phyloP scores from a whole-genome alignment of 1,140 invertebrate species.

The Euglossa dilemma region DNA sequence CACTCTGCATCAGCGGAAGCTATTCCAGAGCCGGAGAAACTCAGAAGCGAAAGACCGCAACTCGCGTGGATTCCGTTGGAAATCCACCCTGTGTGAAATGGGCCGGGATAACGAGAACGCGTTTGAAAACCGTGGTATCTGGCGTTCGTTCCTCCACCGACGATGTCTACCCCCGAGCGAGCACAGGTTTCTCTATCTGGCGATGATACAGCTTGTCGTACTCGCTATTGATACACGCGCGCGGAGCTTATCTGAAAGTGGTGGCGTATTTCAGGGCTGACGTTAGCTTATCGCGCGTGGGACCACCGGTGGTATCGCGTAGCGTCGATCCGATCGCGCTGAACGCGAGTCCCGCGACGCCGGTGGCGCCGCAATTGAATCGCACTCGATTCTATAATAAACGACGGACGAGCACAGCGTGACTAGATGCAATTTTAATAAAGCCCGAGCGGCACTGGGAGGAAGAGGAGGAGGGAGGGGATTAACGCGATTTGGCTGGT shows the following conservation, averaged over 20 bases:
- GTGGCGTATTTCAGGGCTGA: slow-evolving; percentile 54
- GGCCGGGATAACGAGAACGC: neutral
- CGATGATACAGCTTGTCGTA: slow-evolving; percentile 45
- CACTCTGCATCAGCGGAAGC: too few relatives aligned
- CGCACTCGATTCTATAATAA: slow-evolving; percentile 7
- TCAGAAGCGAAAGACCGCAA: too few relatives aligned
- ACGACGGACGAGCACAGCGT: neutral
- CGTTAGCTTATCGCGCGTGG: slow-evolving; percentile 58
- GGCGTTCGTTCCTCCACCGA: neutral
- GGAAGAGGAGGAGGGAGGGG: neutral
- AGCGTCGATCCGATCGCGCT: slow-evolving; percentile 24
- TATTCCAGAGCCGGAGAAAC: too few relatives aligned
- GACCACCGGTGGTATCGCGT: slow-evolving; percentile 22
- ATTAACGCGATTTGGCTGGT: neutral
- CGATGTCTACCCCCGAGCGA: slow-evolving; percentile 24
- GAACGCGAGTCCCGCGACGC: slow-evolving; percentile 10
- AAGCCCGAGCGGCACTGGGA: neutral
- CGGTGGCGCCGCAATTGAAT: slow-evolving; percentile 1
- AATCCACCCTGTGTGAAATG: too few relatives aligned
- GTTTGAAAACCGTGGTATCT: neutral
- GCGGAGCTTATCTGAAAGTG: slow-evolving; percentile 54
- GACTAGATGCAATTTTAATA: slow-evolving; percentile 39
- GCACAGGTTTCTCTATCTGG: slow-evolving; percentile 13
- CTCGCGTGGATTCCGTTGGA: too few relatives aligned
- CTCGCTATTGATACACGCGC: slow-evolving; percentile 18